phyloP scores from a whole-genome alignment of 2,113 vertebrate genomes.

The Bos taurus region DNA sequence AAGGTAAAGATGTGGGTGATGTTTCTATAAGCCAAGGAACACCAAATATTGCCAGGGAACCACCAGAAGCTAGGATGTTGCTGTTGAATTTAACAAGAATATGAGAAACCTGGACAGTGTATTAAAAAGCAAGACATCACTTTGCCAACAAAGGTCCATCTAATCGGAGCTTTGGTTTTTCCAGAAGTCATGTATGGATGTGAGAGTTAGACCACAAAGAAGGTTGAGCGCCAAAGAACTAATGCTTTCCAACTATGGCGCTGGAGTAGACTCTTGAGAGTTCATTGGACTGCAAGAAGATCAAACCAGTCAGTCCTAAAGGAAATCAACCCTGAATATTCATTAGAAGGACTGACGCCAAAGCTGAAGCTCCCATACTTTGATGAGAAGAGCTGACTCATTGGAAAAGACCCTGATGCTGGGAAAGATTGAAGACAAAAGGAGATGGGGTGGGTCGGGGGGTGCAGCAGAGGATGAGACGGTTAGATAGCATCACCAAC shows the following conservation, averaged over 20 bases:
- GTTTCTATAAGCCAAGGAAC: background rate
- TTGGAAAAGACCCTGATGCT: background rate
- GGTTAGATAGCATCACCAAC: background rate
- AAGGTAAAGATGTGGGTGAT: background rate
- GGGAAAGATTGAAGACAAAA: background rate
- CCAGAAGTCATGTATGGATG: background rate
- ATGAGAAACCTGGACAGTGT: background rate
- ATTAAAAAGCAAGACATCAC: background rate
- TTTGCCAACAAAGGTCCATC: background rate
- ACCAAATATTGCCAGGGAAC: fast-evolving
- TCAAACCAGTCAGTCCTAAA: background rate
- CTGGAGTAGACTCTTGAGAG: background rate
- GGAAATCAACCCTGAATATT: background rate
- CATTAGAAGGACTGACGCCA: background rate
- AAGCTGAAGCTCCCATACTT: background rate
- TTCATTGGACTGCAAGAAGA: background rate
- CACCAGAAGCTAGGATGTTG: background rate
- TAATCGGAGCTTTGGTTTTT: background rate
- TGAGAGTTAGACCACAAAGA: background rate
- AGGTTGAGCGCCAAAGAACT: background rate
- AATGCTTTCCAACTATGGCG: background rate
- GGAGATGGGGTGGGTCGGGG: background rate
- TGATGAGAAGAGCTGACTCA: background rate
- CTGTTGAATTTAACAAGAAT: background rate
- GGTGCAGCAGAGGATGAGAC: background rate